Evolutionary conservation across 2,113 vertebrate genomes (phyloP).

Genomic region (Porphyrio hochstetteri): DNA sequence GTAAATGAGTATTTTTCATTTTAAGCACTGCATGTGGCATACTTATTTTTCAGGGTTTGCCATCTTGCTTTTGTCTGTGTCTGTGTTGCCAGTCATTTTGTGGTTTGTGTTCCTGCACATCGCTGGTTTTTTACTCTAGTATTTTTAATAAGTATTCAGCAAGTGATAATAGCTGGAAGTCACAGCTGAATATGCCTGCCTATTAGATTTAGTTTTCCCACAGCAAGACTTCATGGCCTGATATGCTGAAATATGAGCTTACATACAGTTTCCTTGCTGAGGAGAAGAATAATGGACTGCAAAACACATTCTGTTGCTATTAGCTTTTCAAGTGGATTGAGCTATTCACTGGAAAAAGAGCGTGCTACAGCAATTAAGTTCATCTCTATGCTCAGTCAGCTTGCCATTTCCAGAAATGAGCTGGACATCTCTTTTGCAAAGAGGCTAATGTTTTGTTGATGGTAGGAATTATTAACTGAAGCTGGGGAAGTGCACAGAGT

Average conservation of each 20-base stretch:
- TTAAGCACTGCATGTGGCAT: neutral
- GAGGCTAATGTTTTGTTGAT: slow-evolving; percentile 25
- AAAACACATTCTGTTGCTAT: slow-evolving; percentile 54
- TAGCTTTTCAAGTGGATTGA: slow-evolving; percentile 65
- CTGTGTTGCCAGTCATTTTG: neutral
- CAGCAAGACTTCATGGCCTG: slow-evolving; percentile 54
- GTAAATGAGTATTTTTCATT: neutral
- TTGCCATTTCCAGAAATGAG: slow-evolving; percentile 46
- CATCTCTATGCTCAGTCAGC: neutral
- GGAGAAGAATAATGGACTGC: slow-evolving; percentile 61
- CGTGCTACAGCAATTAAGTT: slow-evolving; percentile 46
- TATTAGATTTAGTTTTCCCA: slow-evolving; percentile 60
- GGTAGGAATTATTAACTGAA: slow-evolving; percentile 40
- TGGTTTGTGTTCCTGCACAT: neutral
- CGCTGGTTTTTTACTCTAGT: slow-evolving; percentile 17
- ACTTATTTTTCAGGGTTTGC: neutral
- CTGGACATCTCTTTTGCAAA: neutral
- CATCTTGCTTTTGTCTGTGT: neutral
- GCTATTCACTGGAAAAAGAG: slow-evolving; percentile 50
- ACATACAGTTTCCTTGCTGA: slow-evolving; percentile 46
- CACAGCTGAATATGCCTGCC: slow-evolving; percentile 46
- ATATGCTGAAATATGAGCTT: slow-evolving; percentile 43
- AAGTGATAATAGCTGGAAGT: slow-evolving; percentile 52
- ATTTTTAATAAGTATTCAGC: slow-evolving; percentile 39
- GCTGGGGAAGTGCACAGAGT: neutral